phyloP scores from a whole-genome alignment of 1,140 invertebrate species.

The Hylaeus volcanicus region DNA sequence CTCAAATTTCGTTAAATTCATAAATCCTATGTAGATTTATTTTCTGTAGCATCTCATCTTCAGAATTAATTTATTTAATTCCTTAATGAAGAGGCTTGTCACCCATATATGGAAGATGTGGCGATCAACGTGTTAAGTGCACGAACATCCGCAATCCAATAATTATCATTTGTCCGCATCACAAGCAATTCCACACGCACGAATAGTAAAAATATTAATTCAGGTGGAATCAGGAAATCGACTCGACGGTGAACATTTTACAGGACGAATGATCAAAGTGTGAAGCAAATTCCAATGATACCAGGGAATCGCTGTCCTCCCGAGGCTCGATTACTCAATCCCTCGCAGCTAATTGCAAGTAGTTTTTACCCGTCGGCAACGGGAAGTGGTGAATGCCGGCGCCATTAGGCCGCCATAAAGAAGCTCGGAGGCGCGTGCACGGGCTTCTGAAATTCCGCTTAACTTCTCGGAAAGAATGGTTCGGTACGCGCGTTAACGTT shows the following conservation, averaged over 20 bases:
- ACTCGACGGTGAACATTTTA: background rate
- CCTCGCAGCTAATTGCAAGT: background rate
- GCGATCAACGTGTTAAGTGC: no score
- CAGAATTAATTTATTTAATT: no score
- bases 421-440: background rate
- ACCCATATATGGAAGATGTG: no score
- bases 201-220: no score
- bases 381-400: background rate
- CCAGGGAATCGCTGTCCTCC: background rate
- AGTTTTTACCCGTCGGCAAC: background rate
- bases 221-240: no score
- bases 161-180: no score
- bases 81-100: no score
- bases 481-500: conserved; percentile 11
- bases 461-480: conserved; percentile 11
- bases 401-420: conserved; percentile 41
- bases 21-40: no score
- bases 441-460: conserved; percentile 22
- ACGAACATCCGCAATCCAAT: no score
- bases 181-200: no score
- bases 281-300: background rate
- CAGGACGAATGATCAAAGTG: background rate
- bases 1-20: no score
- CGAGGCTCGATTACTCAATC: background rate
- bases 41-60: no score